Evolutionary conservation across 2,797 vertebrate species (phyloP).

Genomic region (Acrocephalus scirpaceus): DNA sequence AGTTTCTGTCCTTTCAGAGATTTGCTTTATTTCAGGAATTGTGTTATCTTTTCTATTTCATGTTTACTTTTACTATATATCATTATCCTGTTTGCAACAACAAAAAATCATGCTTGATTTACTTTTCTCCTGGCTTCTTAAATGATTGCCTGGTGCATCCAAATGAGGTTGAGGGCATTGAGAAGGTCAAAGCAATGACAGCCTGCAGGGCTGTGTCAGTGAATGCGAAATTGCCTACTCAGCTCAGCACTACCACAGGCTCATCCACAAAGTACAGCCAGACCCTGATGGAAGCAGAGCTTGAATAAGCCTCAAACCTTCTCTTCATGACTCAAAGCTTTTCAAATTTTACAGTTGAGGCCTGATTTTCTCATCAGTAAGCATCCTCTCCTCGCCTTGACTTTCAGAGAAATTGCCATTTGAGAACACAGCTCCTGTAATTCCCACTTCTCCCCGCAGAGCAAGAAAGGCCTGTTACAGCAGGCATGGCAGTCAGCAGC

Average conservation of each 20-base stretch:
- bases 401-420: not conserved
- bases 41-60: not conserved
- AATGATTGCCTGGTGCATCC: not conserved
- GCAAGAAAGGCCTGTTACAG: not conserved
- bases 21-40: not conserved
- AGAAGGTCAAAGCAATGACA: constrained; percentile 44
- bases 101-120: not conserved
- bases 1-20: not conserved
- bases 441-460: not conserved
- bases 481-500: not conserved
- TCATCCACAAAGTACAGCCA: constrained; percentile 30
- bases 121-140: not conserved
- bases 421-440: not conserved
- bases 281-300: not conserved
- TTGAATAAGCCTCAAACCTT: constrained; percentile 24
- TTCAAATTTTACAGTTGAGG: constrained; percentile 16
- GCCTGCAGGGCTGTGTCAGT: not conserved
- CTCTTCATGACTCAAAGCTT: not conserved
- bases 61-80: not conserved
- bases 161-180: not conserved
- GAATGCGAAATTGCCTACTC: not conserved
- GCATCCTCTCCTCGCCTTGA: not conserved
- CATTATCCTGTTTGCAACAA: not conserved
- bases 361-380: not conserved
- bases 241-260: constrained; percentile 25